These are phyloP conservation scores for Syngnathus floridae DNA, from an alignment of 2,113 vertebrate genomes.

Conservation along the genomic window DNA sequence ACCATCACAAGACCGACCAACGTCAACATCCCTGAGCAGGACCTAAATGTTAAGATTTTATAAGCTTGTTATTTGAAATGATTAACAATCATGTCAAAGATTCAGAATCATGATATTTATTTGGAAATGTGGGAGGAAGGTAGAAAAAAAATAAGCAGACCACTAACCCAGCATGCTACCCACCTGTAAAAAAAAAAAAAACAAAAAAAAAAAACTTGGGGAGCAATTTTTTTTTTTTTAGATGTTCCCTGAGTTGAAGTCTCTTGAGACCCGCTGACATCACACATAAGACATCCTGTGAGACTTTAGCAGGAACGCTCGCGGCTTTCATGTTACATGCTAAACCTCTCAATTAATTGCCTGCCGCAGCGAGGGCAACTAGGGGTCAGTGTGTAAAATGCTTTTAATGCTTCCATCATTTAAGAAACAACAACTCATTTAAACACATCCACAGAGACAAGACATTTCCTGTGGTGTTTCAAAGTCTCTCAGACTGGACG, in stretches of 20 bases:
- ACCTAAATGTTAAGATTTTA: no score
- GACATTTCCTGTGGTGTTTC: constrained; percentile 10
- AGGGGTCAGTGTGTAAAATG: constrained; percentile 15
- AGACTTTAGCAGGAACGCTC: not conserved
- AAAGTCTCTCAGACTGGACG: constrained; percentile 12
- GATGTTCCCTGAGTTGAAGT: no score
- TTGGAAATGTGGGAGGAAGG: no score
- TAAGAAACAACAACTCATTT: not conserved
- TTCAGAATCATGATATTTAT: no score
- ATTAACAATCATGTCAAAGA: no score
- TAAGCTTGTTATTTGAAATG: no score
- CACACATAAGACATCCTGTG: not conserved
- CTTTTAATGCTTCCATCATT: constrained; percentile 11
- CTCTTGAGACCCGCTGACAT: not conserved
- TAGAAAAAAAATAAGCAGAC: no score
- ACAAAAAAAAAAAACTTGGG: no score
- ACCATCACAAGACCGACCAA: constrained; percentile 40
- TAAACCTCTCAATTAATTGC: not conserved
- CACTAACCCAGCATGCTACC: no score
- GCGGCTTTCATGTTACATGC: not conserved
- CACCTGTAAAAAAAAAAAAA: no score
- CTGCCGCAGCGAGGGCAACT: not conserved
- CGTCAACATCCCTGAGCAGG: constrained; percentile 6
- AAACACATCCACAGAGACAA: constrained; percentile 11
- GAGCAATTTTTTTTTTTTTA: no score